Conservation (phyloP, 2,888 invertebrate genomes). For the Drosophila incognita region DNA sequence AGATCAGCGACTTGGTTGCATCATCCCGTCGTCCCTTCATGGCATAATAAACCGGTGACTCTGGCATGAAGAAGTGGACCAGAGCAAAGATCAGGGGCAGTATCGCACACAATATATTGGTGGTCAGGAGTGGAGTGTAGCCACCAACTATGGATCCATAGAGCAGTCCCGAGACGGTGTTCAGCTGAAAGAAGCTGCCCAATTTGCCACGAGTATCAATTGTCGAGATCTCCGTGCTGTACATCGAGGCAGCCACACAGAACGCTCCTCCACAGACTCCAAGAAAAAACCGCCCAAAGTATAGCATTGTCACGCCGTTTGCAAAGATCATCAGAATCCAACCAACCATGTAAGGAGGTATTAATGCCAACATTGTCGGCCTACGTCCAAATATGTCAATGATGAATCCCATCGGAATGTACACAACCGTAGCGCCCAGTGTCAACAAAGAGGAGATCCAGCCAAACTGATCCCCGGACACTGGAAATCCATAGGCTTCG, state of each 20-base stretch:
- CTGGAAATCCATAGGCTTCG: constrained; percentile 84
- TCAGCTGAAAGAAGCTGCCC: constrained; percentile 94
- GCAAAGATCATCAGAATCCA: constrained; percentile 90
- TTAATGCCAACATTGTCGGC: constrained; percentile 85
- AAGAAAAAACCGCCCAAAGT: constrained; percentile 73
- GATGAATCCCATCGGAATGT: constrained; percentile 89
- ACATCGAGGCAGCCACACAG: constrained; percentile 92
- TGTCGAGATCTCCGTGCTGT: constrained; percentile 93
- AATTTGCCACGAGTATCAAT: constrained; percentile 91
- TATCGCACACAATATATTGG: constrained; percentile 71
- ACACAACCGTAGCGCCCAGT: constrained; percentile 89
- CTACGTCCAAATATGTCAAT: constrained; percentile 90
- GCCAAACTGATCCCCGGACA: constrained; percentile 86
- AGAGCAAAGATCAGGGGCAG: constrained; percentile 88
- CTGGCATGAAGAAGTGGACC: constrained; percentile 92
- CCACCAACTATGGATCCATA: constrained; percentile 89
- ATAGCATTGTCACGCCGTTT: constrained; percentile 86
- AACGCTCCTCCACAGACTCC: constrained; percentile 88
- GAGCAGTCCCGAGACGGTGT: constrained; percentile 92
- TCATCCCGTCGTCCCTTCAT: constrained; percentile 87
- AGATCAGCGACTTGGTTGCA: constrained; percentile 88
- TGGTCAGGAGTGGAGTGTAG: constrained; percentile 41
- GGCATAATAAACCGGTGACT: constrained; percentile 90
- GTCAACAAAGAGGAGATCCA: constrained; percentile 90
- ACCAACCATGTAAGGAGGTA: constrained; percentile 89